These are phyloP conservation scores for Maconellicoccus hirsutus DNA, from an alignment of 1,140 invertebrate genomes.

Conservation along the genomic window DNA sequence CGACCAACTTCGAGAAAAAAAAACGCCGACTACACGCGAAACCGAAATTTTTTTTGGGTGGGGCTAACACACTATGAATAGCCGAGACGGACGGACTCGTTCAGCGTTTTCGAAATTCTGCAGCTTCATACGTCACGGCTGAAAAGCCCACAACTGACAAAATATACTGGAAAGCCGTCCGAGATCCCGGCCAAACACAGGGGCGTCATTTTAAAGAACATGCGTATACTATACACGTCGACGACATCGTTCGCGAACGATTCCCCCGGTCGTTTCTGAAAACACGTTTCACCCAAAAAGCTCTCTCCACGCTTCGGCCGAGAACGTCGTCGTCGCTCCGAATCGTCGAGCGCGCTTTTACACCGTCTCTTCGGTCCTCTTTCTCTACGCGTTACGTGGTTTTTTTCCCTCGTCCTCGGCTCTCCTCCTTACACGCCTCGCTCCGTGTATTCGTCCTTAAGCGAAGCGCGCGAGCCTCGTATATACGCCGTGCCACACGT, in stretches of 20 bases:
- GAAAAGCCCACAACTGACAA: slow-evolving; percentile 21
- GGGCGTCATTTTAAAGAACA: slow-evolving; percentile 18
- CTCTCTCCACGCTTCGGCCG: no score
- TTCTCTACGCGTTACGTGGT: no score
- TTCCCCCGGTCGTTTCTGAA: neutral
- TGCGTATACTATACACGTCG: slow-evolving; percentile 1
- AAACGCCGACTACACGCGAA: neutral
- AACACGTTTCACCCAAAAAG: no score
- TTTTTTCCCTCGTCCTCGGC: no score
- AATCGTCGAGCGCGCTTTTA: no score
- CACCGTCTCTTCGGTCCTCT: no score
- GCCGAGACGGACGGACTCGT: slow-evolving; percentile 20
- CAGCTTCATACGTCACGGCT: slow-evolving; percentile 9
- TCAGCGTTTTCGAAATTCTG: neutral
- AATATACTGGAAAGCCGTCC: slow-evolving; percentile 17
- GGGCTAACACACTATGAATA: slow-evolving; percentile 7
- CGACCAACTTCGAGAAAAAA: no score
- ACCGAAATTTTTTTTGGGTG: slow-evolving; percentile 12
- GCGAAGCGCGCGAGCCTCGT: no score
- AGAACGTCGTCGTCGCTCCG: no score
- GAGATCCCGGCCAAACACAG: slow-evolving; percentile 20
- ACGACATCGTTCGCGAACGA: neutral
- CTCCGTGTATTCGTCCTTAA: no score
- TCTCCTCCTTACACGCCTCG: no score
- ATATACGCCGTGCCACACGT: no score